A percentile compares a stretch with the other conserved stretches of the same genome.
These are phyloP conservation scores for Amphiura filiformis DNA, from an alignment of 35 echinoderm and acorn worm genomes.

Conservation along the genomic window DNA sequence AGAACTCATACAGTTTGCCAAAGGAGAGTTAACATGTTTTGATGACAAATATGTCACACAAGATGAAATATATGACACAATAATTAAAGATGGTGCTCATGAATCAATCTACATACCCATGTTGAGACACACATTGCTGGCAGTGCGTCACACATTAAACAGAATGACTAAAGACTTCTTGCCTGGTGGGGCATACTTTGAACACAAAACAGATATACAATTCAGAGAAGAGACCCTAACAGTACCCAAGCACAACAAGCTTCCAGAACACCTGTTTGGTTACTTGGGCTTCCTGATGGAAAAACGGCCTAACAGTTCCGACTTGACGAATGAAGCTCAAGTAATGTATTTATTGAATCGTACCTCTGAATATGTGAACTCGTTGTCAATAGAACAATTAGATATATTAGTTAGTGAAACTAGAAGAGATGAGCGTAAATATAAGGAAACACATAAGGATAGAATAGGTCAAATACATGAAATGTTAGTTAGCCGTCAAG, in stretches of 20 bases:
- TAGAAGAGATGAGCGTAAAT: not conserved
- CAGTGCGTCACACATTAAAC: not conserved
- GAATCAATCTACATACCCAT: not conserved
- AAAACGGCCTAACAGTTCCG: conserved; percentile 19
- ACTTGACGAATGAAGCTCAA: conserved; percentile 45
- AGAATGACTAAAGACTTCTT: not conserved
- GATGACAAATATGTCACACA: not conserved
- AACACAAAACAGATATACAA: not conserved
- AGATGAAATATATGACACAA: not conserved
- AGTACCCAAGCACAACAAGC: conserved; percentile 12
- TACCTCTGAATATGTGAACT: too few relatives aligned
- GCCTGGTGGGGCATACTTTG: too few relatives aligned
- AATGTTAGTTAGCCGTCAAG: not conserved
- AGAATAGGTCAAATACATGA: not conserved
- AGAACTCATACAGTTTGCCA: not conserved
- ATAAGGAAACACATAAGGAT: not conserved
- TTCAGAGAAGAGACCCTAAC: not conserved
- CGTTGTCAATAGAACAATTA: too few relatives aligned
- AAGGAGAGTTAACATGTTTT: not conserved
- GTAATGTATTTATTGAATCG: conserved; percentile 25
- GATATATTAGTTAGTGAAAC: too few relatives aligned
- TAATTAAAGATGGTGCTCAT: not conserved
- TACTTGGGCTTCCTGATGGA: conserved; percentile 29
- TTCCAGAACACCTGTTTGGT: conserved; percentile 19
- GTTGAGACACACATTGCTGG: not conserved